Evolutionary conservation across 2,888 invertebrate genomes (phyloP).

Genomic region (Argyresthia albistria): DNA sequence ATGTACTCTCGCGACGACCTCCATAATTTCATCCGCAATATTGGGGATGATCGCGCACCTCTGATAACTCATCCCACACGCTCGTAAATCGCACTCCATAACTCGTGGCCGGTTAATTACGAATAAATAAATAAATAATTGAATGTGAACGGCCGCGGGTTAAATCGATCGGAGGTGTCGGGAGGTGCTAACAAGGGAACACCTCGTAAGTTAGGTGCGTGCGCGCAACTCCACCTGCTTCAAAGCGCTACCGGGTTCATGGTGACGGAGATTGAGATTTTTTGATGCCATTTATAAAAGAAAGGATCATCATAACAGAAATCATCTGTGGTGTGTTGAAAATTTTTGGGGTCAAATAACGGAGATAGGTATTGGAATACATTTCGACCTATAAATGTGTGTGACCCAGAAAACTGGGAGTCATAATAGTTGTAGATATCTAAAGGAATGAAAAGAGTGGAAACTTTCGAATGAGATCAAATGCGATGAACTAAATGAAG

Average conservation of each 20-base stretch:
- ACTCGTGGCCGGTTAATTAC: slow-evolving; percentile 67
- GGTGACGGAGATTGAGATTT: not conserved
- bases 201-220: slow-evolving; percentile 12
- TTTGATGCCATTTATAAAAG: not conserved
- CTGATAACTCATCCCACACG: slow-evolving; percentile 47
- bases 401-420: too few relatives aligned
- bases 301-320: too few relatives aligned
- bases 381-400: too few relatives aligned
- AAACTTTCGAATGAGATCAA: too few relatives aligned
- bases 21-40: slow-evolving; percentile 26
- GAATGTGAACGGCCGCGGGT: slow-evolving; percentile 70
- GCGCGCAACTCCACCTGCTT: not conserved
- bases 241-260: slow-evolving; percentile 6
- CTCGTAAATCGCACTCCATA: slow-evolving; percentile 62
- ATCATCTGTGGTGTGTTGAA: too few relatives aligned
- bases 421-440: too few relatives aligned
- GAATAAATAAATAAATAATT: slow-evolving; percentile 74
- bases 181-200: slow-evolving; percentile 62
- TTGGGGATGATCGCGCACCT: slow-evolving; percentile 11
- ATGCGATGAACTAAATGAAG: too few relatives aligned
- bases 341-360: too few relatives aligned
- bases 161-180: slow-evolving; percentile 59
- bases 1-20: not conserved
- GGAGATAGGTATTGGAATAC: too few relatives aligned
- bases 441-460: too few relatives aligned